phyloP scores from a whole-genome alignment of 2,797 vertebrate genomes.

The Garrulus glandarius region DNA sequence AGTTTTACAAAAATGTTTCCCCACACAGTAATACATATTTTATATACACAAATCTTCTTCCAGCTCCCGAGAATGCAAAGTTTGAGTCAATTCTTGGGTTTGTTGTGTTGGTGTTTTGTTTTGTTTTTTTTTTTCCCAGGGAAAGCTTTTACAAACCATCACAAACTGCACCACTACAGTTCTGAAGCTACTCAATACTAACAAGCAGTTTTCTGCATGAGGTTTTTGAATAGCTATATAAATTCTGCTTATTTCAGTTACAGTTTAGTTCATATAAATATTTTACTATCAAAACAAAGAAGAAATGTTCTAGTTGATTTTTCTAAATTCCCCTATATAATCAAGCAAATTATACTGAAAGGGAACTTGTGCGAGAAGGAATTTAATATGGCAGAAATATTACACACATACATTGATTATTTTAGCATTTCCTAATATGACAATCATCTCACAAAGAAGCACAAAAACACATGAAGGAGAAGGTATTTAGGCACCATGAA shows the following conservation, averaged over 20 bases:
- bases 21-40: background rate
- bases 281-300: background rate
- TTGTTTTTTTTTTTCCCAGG: background rate
- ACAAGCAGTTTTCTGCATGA: background rate
- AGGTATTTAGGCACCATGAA: background rate
- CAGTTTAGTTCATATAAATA: background rate
- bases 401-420: background rate
- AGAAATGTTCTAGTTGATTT: background rate
- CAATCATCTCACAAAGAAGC: background rate
- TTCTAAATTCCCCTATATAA: background rate
- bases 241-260: background rate
- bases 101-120: accelerated
- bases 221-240: background rate
- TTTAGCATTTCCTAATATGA: background rate
- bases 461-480: background rate
- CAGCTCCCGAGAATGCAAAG: background rate
- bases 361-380: background rate
- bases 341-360: background rate
- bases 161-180: background rate
- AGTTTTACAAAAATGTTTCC: background rate
- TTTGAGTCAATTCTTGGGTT: background rate
- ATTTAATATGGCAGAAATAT: background rate
- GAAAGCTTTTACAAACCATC: background rate
- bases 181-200: background rate
- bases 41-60: background rate